phyloP scores from a whole-genome alignment of 2,113 vertebrate genomes.

The Chascanopsetta lugubris region DNA sequence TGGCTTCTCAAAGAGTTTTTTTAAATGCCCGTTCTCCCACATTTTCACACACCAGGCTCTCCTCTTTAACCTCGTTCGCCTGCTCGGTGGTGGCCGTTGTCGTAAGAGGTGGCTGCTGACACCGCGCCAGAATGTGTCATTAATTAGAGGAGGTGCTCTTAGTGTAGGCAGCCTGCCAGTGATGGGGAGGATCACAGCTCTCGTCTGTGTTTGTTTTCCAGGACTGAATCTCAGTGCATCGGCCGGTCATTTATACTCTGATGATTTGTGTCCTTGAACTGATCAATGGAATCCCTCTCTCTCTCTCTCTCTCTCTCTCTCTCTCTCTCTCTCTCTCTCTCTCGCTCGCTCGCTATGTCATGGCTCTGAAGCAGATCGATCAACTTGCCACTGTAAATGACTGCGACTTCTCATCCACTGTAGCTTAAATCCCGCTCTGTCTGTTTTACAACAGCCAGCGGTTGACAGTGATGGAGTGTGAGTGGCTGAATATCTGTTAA shows the following conservation, averaged over 20 bases:
- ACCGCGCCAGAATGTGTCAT: conserved; percentile 57
- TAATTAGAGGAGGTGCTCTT: conserved; percentile 60
- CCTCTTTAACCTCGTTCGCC: conserved; percentile 8
- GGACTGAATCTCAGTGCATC: conserved; percentile 40
- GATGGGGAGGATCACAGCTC: conserved; percentile 26
- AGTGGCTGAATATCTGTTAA: conserved; percentile 46
- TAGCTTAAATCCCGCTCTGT: conserved; percentile 51
- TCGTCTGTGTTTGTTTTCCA: conserved; percentile 51
- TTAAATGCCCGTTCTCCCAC: background rate
- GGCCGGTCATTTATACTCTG: conserved; percentile 36
- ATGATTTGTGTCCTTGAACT: conserved; percentile 72
- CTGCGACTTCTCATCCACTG: conserved; percentile 48
- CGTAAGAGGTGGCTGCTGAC: conserved; percentile 46
- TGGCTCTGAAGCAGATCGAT: conserved; percentile 64
- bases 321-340: conserved; percentile 27
- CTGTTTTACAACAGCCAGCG: conserved; percentile 34
- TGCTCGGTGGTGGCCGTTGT: conserved; percentile 30
- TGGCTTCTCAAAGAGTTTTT: background rate
- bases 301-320: conserved; percentile 24
- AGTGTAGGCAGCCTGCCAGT: conserved; percentile 35
- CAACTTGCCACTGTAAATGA: conserved; percentile 53
- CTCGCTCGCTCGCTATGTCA: conserved; percentile 56
- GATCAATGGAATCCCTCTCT: conserved; percentile 63
- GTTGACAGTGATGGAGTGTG: conserved; percentile 60
- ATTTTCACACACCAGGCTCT: background rate